These are phyloP conservation scores for Marasmarcha lunaedactyla DNA, from an alignment of 2,888 invertebrate genomes.

Conservation along the genomic window DNA sequence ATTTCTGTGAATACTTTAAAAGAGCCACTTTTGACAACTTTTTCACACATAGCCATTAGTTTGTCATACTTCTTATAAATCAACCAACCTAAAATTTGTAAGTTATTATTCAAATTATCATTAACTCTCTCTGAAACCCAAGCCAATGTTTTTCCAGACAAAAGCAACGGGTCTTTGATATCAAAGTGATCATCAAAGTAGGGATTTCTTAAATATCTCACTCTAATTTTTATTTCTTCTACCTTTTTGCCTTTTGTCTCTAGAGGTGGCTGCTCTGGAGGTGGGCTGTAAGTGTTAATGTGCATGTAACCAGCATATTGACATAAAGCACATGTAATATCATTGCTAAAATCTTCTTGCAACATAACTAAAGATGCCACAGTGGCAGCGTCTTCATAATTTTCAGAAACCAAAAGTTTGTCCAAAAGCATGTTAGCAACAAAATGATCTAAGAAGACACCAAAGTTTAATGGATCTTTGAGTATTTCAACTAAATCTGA, in stretches of 20 bases:
- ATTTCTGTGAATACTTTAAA: neutral
- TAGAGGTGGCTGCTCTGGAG: slow-evolving; percentile 18
- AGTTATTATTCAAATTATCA: slow-evolving; percentile 65
- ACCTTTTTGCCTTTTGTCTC: slow-evolving; percentile 34
- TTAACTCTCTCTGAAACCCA: slow-evolving; percentile 66
- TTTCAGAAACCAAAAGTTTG: slow-evolving; percentile 75
- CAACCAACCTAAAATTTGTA: slow-evolving; percentile 75
- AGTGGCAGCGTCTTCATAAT: slow-evolving; percentile 79
- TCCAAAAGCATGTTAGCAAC: slow-evolving; percentile 85
- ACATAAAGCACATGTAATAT: slow-evolving; percentile 75
- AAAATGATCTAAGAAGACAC: slow-evolving; percentile 89
- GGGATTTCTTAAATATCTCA: slow-evolving; percentile 83
- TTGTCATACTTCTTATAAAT: slow-evolving; percentile 76
- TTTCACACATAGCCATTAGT: slow-evolving; percentile 27
- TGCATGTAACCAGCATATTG: slow-evolving; percentile 83
- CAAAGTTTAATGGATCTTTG: slow-evolving; percentile 86
- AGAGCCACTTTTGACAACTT: slow-evolving; percentile 21
- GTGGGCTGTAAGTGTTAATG: slow-evolving; percentile 43
- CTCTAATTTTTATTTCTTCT: slow-evolving; percentile 80
- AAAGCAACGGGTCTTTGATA: slow-evolving; percentile 74
- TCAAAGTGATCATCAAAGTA: slow-evolving; percentile 94
- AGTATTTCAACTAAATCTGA: slow-evolving; percentile 78
- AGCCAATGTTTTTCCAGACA: slow-evolving; percentile 87
- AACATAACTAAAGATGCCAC: slow-evolving; percentile 86
- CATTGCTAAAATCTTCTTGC: slow-evolving; percentile 86